phyloP scores from a whole-genome alignment of 2,888 invertebrate genomes.

The Cephus spinipes region DNA sequence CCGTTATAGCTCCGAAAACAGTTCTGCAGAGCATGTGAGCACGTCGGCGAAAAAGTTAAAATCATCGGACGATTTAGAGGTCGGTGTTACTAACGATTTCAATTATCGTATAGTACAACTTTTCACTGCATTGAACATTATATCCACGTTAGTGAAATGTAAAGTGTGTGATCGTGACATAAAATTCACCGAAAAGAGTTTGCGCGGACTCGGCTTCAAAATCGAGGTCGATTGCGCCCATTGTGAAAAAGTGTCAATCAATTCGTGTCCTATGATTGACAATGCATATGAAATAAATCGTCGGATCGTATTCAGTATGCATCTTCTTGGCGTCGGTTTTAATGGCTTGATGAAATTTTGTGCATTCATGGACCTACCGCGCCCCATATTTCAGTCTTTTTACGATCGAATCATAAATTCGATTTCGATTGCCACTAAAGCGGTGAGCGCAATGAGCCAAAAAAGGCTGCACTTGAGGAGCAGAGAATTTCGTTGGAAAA shows the following conservation, averaged over 20 bases:
- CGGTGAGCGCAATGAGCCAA: constrained; percentile 23
- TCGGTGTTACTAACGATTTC: constrained; percentile 27
- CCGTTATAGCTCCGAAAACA: constrained; percentile 19
- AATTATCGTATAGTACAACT: constrained; percentile 20
- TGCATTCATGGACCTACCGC: constrained; percentile 10
- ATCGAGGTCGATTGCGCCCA: constrained; percentile 24
- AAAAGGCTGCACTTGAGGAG: constrained; percentile 24
- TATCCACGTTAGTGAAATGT: constrained; percentile 25
- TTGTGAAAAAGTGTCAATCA: constrained; percentile 23
- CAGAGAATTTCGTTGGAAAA: constrained; percentile 27
- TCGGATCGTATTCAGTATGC: constrained; percentile 21
- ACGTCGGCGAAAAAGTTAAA: constrained; percentile 26
- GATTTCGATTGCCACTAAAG: constrained; percentile 24
- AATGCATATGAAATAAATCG: constrained; percentile 23
- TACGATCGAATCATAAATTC: constrained; percentile 22
- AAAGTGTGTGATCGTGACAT: constrained; percentile 25
- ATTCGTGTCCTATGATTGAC: constrained; percentile 26
- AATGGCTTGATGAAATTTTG: constrained; percentile 20
- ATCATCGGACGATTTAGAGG: constrained; percentile 24
- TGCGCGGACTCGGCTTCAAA: constrained; percentile 26
- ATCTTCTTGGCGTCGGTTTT: constrained; percentile 23
- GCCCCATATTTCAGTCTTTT: constrained; percentile 9
- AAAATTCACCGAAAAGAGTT: constrained; percentile 26
- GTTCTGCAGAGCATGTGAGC: constrained; percentile 26
- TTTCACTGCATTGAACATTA: constrained; percentile 17